Percentiles rank a stretch among this genome's conserved stretches.
phyloP scores from a whole-genome alignment of 1,140 invertebrate species.

The Dermatophagoides farinae region DNA sequence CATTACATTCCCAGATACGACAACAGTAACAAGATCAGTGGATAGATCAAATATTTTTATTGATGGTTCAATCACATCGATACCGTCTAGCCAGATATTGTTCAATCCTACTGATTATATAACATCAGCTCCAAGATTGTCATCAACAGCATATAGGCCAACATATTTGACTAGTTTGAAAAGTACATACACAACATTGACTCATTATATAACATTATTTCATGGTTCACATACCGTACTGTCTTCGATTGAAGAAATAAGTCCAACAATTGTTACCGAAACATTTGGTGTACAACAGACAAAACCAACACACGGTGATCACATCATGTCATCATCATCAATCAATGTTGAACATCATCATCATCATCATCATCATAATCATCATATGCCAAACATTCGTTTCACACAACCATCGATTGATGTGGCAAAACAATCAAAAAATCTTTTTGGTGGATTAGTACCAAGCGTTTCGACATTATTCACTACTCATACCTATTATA shows the following conservation, averaged over 20 bases:
- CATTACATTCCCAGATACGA: constrained; percentile 13
- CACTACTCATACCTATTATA: constrained; percentile 21
- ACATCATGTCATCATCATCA: not conserved
- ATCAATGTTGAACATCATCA: not conserved
- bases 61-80: constrained; percentile 10
- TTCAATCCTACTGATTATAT: not conserved
- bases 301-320: no score
- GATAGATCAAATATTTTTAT: not conserved
- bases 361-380: not conserved
- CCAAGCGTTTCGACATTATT: constrained; percentile 20
- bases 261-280: constrained; percentile 18
- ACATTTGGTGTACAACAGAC: not conserved
- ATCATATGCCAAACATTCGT: constrained; percentile 5
- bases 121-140: constrained; percentile 30
- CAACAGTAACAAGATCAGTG: constrained; percentile 8
- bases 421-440: constrained; percentile 9
- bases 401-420: constrained; percentile 5
- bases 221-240: constrained; percentile 18
- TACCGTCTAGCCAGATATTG: constrained; percentile 63
- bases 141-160: not conserved
- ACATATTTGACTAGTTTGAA: constrained; percentile 12
- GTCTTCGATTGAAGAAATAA: constrained; percentile 20
- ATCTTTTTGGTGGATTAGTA: constrained; percentile 15
- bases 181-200: constrained; percentile 18
- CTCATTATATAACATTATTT: constrained; percentile 20